A percentile compares a stretch with the other conserved stretches of the same genome.
phyloP scores from a whole-genome alignment of 2,888 invertebrate species.

The Adineta ricciae region DNA sequence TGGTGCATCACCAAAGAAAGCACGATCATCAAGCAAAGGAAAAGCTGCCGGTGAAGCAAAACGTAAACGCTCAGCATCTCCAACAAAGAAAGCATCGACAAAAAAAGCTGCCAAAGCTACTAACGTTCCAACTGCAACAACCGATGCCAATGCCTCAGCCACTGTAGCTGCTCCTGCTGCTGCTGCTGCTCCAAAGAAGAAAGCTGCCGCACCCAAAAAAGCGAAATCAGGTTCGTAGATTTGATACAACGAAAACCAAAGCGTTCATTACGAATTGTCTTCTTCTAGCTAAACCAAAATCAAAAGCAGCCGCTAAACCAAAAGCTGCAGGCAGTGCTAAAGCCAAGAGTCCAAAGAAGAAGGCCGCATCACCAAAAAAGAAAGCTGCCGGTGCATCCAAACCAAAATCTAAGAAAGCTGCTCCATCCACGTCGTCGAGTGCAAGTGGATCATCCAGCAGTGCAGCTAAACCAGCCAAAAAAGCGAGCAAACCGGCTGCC shows the following conservation, averaged over 20 bases:
- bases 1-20: background rate
- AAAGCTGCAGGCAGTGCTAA: background rate
- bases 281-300: background rate
- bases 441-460: background rate
- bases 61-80: slow-evolving; percentile 2
- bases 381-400: background rate
- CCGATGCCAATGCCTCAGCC: background rate
- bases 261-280: background rate
- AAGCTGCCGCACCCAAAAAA: background rate
- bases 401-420: background rate
- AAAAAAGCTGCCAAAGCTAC: background rate
- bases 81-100: background rate
- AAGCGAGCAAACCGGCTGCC: background rate
- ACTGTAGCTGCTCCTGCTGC: background rate
- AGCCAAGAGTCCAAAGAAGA: slow-evolving; percentile 26
- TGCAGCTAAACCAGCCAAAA: background rate
- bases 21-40: background rate
- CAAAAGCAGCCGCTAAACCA: background rate
- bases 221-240: background rate
- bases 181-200: background rate
- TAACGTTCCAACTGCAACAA: background rate
- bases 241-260: background rate
- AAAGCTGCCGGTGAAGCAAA: background rate
- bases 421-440: too few species aligned
- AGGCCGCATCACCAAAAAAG: slow-evolving; percentile 11